A percentile compares a stretch with the other conserved stretches of the same genome.
These are phyloP conservation scores for Karalla daura DNA, from an alignment of 2,797 vertebrate species.

Conservation along the genomic window DNA sequence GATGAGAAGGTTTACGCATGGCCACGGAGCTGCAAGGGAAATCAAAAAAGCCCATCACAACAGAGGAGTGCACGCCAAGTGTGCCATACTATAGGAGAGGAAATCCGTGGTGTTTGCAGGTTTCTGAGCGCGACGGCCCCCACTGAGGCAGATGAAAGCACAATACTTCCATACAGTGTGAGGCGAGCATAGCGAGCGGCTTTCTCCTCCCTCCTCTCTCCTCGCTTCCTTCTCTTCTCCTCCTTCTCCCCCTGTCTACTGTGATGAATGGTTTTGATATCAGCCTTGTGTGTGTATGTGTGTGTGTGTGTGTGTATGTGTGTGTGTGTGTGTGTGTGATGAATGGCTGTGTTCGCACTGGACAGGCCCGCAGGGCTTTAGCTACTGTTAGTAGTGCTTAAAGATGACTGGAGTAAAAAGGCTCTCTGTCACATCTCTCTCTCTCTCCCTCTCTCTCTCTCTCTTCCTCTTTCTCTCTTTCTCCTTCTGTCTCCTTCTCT, in stretches of 20 bases:
- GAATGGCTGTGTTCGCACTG: constrained; percentile 70
- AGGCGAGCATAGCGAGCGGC: constrained; percentile 33
- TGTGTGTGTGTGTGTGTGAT: constrained; percentile 59
- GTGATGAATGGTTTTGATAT: constrained; percentile 80
- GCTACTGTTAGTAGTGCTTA: constrained; percentile 81
- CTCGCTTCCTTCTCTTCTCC: constrained; percentile 34
- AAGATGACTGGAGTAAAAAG: constrained; percentile 79
- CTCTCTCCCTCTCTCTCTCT: constrained; percentile 3
- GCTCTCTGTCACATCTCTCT: constrained; percentile 66
- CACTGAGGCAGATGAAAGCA: constrained; percentile 46
- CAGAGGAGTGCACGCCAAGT: constrained; percentile 29
- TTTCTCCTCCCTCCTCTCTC: constrained; percentile 48
- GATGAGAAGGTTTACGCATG: constrained; percentile 37
- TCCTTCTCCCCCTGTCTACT: constrained; percentile 51
- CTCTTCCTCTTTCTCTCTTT: constrained; percentile 24
- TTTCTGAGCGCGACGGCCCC: constrained; percentile 33
- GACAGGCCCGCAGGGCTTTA: constrained; percentile 73
- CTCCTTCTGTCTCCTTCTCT: neutral
- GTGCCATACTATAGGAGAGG: constrained; percentile 24
- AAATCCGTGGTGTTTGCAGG: constrained; percentile 32
- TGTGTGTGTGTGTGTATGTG: constrained; percentile 34
- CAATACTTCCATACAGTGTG: constrained; percentile 37
- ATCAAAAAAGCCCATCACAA: constrained; percentile 20
- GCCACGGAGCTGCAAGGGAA: constrained; percentile 15
- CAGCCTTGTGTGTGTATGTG: constrained; percentile 28